Evolutionary conservation across 2,113 vertebrate species (phyloP).

Genomic region (Odocoileus virginianus): DNA sequence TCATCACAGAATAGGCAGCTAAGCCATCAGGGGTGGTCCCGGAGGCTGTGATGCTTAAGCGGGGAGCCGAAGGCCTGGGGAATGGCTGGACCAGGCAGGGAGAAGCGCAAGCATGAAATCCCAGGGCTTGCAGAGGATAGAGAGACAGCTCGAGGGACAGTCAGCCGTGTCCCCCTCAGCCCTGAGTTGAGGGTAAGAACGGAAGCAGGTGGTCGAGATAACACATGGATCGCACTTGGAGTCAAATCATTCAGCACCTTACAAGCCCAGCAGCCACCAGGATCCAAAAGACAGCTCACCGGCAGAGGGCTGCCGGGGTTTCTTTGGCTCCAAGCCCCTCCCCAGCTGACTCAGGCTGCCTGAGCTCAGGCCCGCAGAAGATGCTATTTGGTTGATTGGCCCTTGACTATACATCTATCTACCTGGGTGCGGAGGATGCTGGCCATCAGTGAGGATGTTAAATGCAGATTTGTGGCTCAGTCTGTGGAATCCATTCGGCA

Average conservation of each 20-base stretch:
- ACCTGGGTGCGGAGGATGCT: background rate
- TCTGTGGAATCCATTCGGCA: slow-evolving; percentile 19
- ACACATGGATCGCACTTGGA: rapidly evolving
- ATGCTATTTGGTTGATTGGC: background rate
- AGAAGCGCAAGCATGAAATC: background rate
- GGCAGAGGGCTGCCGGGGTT: background rate
- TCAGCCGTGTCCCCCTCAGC: background rate
- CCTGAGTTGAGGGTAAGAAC: background rate
- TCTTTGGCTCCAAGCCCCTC: background rate
- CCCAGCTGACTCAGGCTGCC: background rate
- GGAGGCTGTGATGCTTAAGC: background rate
- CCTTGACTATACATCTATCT: background rate
- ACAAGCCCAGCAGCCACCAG: background rate
- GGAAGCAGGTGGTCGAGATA: rapidly evolving
- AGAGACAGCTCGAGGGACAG: background rate
- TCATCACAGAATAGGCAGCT: background rate
- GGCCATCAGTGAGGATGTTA: background rate
- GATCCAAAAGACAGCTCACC: background rate
- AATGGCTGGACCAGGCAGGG: background rate
- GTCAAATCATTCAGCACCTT: background rate
- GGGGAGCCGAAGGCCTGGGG: background rate
- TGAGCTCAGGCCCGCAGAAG: background rate
- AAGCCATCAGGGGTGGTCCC: background rate
- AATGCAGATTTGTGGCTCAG: slow-evolving; percentile 13
- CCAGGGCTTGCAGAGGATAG: no score